Percentiles rank a stretch among this genome's conserved stretches.
Evolutionary conservation across 2,888 invertebrate species (phyloP).

Genomic region (Danaus chrysippus): DNA sequence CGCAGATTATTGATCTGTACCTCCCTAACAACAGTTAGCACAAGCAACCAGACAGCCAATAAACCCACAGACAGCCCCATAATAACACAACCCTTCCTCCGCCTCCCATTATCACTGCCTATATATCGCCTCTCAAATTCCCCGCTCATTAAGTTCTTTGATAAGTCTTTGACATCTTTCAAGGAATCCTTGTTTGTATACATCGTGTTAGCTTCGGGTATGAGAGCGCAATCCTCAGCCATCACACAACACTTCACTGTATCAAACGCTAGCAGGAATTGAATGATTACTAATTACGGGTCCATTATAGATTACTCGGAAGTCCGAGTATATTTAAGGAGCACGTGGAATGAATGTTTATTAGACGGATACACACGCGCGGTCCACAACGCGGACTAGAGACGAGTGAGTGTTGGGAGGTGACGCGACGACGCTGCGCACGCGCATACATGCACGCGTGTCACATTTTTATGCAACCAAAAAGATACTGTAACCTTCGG

Average conservation of each 20-base stretch:
- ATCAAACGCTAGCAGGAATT: slow-evolving; percentile 40
- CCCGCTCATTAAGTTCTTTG: slow-evolving; percentile 69
- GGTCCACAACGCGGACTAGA: slow-evolving; percentile 47
- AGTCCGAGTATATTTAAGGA: slow-evolving; percentile 41
- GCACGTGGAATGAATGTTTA: slow-evolving; percentile 42
- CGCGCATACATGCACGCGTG: slow-evolving; percentile 35
- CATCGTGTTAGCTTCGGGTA: slow-evolving; percentile 57
- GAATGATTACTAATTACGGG: slow-evolving; percentile 57
- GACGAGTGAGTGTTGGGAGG: slow-evolving; percentile 42
- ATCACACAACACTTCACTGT: slow-evolving; percentile 60
- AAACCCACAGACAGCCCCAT: slow-evolving; percentile 44
- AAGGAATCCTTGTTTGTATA: slow-evolving; percentile 59
- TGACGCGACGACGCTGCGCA: slow-evolving; percentile 32
- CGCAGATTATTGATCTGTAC: slow-evolving; percentile 57
- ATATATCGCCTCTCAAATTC: slow-evolving; percentile 67
- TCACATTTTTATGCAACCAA: slow-evolving; percentile 25
- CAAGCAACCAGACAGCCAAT: slow-evolving; percentile 54
- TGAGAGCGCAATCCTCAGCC: slow-evolving; percentile 66
- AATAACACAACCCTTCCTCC: slow-evolving; percentile 49
- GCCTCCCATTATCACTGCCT: slow-evolving; percentile 46
- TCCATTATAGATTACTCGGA: slow-evolving; percentile 59
- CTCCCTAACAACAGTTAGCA: slow-evolving; percentile 60
- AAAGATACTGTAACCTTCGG: background rate
- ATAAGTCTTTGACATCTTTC: slow-evolving; percentile 63
- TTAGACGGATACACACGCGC: slow-evolving; percentile 46